phyloP scores from a whole-genome alignment of 1,140 invertebrate genomes.

The Eumaeus atala region DNA sequence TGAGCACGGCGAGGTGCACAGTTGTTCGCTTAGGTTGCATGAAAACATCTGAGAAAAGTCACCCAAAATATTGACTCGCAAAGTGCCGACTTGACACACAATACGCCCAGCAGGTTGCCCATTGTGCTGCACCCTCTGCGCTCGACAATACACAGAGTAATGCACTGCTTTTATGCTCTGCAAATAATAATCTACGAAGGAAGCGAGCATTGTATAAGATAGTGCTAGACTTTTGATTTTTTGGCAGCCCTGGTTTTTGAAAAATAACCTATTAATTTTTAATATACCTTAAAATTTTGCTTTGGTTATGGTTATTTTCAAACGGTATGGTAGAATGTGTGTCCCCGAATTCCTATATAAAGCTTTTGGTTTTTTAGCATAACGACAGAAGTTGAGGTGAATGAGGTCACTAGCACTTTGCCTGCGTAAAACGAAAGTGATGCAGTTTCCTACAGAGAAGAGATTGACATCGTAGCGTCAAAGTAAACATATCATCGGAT shows the following conservation, averaged over 20 bases:
- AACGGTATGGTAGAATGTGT: too few species aligned
- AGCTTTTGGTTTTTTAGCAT: too few species aligned
- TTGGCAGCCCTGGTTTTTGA: slow-evolving; percentile 1
- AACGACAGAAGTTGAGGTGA: too few species aligned
- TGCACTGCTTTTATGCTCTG: slow-evolving; percentile 60
- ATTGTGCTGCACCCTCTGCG: slow-evolving; percentile 49
- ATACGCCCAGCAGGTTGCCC: slow-evolving; percentile 62
- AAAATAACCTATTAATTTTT: too few species aligned
- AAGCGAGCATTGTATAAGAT: slow-evolving; percentile 32
- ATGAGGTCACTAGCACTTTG: too few species aligned
- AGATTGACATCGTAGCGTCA: too few species aligned
- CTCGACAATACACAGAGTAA: slow-evolving; percentile 54
- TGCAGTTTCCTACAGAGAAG: too few species aligned
- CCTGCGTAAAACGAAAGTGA: too few species aligned
- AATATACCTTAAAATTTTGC: too few species aligned
- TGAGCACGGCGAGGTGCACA: slow-evolving; percentile 40
- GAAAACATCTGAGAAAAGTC: slow-evolving; percentile 48
- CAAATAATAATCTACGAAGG: slow-evolving; percentile 41
- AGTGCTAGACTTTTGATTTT: slow-evolving; percentile 15
- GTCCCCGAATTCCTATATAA: too few species aligned
- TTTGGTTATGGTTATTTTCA: too few species aligned
- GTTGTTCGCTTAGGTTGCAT: slow-evolving; percentile 56
- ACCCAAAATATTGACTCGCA: slow-evolving; percentile 70
- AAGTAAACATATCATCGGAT: too few species aligned
- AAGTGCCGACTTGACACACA: slow-evolving; percentile 61